Evolutionary conservation across 1,140 invertebrate genomes (phyloP), one percentile per base, ranked within the genome.

Genomic region (Neelides sp.): DNA sequence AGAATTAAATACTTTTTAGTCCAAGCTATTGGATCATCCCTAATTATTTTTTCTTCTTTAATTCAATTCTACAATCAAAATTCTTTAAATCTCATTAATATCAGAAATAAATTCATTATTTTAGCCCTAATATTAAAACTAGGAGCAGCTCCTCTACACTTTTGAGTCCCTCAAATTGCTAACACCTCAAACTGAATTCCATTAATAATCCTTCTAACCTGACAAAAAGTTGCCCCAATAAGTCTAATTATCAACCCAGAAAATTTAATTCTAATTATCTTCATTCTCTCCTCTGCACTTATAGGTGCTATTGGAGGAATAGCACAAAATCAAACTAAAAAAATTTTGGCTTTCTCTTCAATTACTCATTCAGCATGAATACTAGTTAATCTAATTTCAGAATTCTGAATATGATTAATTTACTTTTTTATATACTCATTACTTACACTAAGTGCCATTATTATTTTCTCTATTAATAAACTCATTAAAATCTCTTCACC

Each of bases 161-260:
- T 55, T 44, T 58, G 57, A 32, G 48, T 58, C 23, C 57, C 57
- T 17, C 57, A 58, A 35, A 42, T 58, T 1, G 40, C 46, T 27
- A 32, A 44, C 42, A 15, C n/a, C n/a, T 20, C 30, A 22, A 30
- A 40, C 0, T 48, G 40, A 41, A 0, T 23, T 0, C 45, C 52
- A 37, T 44, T 17, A 17, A 32, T 52, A 27, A 48, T 58, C 51
- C 28, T 57, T 2, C 26, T 54, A 49, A 49, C 55, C 2, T 57
- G 51, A 52, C 55, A 60, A 47, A 60, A 57, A 58, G 48, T 57
- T 46, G 46, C 49, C 0, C 55, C 54, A 37, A 41, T 57, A 24
- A 23, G 51, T 23, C 24, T 60, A 39, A 24, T 51, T 15, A 17
- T 30, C 19, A 27, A 34, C 43, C 27, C 53, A 15, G 7, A 17